Evolutionary conservation across 2,888 invertebrate species (phyloP).

Genomic region (Yponomeuta evonymella): DNA sequence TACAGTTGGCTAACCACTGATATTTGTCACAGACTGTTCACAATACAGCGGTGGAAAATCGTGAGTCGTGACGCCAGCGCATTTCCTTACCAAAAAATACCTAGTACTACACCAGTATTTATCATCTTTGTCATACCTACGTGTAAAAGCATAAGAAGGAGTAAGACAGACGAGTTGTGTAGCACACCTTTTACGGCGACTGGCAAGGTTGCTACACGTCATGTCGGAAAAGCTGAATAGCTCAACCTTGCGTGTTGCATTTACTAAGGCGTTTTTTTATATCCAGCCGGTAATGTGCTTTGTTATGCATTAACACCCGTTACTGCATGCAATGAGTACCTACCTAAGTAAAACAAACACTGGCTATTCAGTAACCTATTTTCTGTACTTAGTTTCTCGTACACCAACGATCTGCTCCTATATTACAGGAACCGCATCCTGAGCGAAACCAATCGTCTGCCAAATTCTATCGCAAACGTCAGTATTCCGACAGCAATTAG

Average conservation of each 20-base stretch:
- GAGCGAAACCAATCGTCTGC: too few species aligned
- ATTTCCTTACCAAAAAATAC: constrained; percentile 10
- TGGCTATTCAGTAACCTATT: too few species aligned
- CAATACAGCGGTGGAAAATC: not conserved
- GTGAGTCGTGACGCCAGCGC: constrained; percentile 7
- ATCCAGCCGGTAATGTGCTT: not conserved
- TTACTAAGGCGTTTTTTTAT: constrained; percentile 5
- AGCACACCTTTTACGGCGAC: constrained; percentile 8
- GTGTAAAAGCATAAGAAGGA: not conserved
- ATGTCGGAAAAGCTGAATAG: not conserved
- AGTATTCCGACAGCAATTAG: too few species aligned
- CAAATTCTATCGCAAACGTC: too few species aligned
- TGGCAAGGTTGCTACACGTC: constrained; percentile 11
- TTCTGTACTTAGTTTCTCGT: too few species aligned
- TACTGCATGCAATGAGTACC: not conserved
- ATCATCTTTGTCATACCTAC: not conserved
- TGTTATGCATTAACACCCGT: not conserved
- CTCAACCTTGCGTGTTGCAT: constrained; percentile 6
- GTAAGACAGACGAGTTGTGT: not conserved
- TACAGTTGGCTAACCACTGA: not conserved
- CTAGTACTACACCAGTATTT: not conserved
- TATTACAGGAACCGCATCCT: too few species aligned
- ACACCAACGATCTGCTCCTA: too few species aligned
- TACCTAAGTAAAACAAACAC: too few species aligned
- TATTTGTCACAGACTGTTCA: constrained; percentile 8